These are phyloP conservation scores for Sebastes wilsoni DNA, from an alignment of 2,797 vertebrate genomes.

Conservation along the genomic window DNA sequence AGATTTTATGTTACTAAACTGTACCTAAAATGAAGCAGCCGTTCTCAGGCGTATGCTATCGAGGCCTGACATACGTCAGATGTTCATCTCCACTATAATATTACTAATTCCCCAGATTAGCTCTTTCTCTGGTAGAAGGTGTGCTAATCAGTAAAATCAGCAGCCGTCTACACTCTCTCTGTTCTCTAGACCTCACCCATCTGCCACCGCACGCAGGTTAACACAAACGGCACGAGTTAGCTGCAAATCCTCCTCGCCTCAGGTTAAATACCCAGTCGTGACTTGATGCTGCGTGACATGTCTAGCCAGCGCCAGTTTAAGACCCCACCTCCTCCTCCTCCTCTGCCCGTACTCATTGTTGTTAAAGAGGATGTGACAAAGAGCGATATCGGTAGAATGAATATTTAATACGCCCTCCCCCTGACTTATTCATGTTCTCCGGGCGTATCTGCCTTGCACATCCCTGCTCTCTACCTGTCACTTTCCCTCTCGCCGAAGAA, in stretches of 20 bases:
- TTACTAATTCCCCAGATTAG: constrained; percentile 13
- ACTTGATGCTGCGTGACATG: constrained; percentile 62
- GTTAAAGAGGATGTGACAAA: constrained; percentile 82
- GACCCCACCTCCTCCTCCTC: constrained; percentile 40
- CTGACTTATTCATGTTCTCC: constrained; percentile 81
- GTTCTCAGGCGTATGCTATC: neutral
- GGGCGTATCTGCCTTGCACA: constrained; percentile 52
- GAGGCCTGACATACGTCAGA: neutral
- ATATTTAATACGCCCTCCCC: constrained; percentile 78
- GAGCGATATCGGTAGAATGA: constrained; percentile 78
- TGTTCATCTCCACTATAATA: neutral
- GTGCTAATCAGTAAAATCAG: constrained; percentile 24
- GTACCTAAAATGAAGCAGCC: neutral
- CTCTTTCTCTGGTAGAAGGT: constrained; percentile 24
- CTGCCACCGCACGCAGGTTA: constrained; percentile 49
- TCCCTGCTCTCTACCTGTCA: constrained; percentile 71
- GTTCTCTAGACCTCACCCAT: constrained; percentile 8
- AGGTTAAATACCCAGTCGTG: constrained; percentile 58
- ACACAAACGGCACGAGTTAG: constrained; percentile 31
- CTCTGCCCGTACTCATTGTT: constrained; percentile 67
- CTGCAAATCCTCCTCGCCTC: constrained; percentile 44
- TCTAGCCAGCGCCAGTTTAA: constrained; percentile 69
- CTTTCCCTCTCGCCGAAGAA: constrained; percentile 58
- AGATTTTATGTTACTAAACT: neutral
- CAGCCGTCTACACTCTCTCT: neutral